Evolutionary conservation across 2,797 vertebrate genomes (phyloP), one percentile per base, ranked within the genome.

Genomic region (Cirrhinus molitorella): DNA sequence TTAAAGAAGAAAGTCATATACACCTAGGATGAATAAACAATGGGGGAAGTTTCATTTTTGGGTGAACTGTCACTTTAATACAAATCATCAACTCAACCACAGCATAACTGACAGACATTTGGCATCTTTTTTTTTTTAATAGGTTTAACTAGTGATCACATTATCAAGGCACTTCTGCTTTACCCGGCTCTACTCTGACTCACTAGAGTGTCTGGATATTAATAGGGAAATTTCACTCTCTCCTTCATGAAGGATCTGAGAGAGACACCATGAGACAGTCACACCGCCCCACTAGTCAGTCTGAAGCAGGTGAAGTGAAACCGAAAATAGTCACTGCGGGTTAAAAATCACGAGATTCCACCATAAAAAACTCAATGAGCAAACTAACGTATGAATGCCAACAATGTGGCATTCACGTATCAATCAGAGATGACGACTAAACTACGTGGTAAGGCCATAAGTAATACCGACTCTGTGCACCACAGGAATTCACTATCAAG

Each of bases 301-400:
- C 17, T n/a, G 49, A 23, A 47, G 28, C 70, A 81, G 79, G 76
- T 74, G 71, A 86, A 86, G 79, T 85, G 83, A 88, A 89, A 89
- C 85, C 71, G 13, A 47, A 72, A 5, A 57, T 70, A 68, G 63
- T 16, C 16, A 59, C 16, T 57, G n/a, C 0, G 1, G n/a, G 49
- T 51, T 23, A 65, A n/a, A 23, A 68, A 43, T 81, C 79, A 86
- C 65, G 70, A 43, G 82, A 77, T 76, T 55, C 43, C 45, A 73
- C 4, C 34, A 61, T 5, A 43, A 14, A 61, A 28, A n/a, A 14
- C 19, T 8, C 16, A 49, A 66, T 37, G 81, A 59, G 71, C 16
- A 84, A 78, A 47, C n/a, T 12, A 19, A 71, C 5, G 51, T 8
- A 17, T 2, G 5, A 3, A 25, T 5, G 25, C 43, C 37, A 45